These are phyloP conservation scores for Scortum barcoo DNA, from an alignment of 2,113 vertebrate species.

Conservation along the genomic window DNA sequence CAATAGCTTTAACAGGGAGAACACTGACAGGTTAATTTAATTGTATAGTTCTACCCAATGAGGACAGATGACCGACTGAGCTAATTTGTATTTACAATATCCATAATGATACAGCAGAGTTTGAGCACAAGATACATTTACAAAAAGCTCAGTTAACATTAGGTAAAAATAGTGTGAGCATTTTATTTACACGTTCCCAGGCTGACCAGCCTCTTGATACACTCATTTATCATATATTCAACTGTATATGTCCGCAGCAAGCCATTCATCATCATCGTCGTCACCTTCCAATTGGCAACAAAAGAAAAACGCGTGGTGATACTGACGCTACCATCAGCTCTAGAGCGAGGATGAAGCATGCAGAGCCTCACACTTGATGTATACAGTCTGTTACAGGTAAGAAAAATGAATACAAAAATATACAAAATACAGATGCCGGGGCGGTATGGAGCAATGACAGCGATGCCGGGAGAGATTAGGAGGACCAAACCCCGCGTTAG, in stretches of 20 bases:
- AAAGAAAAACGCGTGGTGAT: slow-evolving; percentile 58
- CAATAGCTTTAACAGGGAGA: slow-evolving; percentile 68
- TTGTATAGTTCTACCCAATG: slow-evolving; percentile 67
- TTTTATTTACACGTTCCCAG: slow-evolving; percentile 82
- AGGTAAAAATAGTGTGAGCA: slow-evolving; percentile 83
- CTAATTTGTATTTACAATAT: slow-evolving; percentile 88
- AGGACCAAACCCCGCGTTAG: slow-evolving; percentile 47
- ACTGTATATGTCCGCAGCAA: slow-evolving; percentile 59
- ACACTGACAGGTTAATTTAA: slow-evolving; percentile 75
- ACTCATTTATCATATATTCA: slow-evolving; percentile 71
- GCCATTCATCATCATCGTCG: slow-evolving; percentile 36
- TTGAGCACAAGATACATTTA: slow-evolving; percentile 90
- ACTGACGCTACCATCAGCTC: slow-evolving; percentile 71
- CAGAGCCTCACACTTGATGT: slow-evolving; percentile 61
- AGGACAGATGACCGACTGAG: slow-evolving; percentile 76
- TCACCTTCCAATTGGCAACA: slow-evolving; percentile 67
- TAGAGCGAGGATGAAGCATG: slow-evolving; percentile 68
- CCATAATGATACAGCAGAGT: slow-evolving; percentile 88
- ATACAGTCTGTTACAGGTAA: slow-evolving; percentile 55
- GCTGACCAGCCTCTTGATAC: slow-evolving; percentile 67
- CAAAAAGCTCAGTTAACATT: slow-evolving; percentile 85
- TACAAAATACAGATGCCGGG: slow-evolving; percentile 72
- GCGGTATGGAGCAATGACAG: slow-evolving; percentile 36
- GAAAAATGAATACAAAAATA: slow-evolving; percentile 78
- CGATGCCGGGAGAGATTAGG: slow-evolving; percentile 11